Percentiles rank a stretch among this genome's conserved stretches.
These are phyloP conservation scores for Hippopotamyrus pictus DNA, from an alignment of 2,797 vertebrate species.

Conservation along the genomic window DNA sequence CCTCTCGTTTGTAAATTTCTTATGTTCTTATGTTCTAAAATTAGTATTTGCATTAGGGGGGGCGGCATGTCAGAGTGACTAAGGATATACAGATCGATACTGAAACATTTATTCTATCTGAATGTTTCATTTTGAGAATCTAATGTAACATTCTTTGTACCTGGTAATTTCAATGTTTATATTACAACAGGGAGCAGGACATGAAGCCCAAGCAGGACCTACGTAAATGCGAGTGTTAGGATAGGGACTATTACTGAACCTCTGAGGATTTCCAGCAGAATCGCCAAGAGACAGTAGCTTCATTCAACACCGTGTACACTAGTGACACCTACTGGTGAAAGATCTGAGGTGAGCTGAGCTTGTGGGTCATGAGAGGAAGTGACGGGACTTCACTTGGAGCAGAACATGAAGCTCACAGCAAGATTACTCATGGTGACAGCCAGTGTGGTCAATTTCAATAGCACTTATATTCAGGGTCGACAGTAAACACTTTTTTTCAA, in stretches of 20 bases:
- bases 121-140: background rate
- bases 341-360: background rate
- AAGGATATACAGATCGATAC: background rate
- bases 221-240: background rate
- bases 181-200: background rate
- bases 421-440: background rate
- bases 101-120: background rate
- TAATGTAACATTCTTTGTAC: background rate
- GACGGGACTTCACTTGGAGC: background rate
- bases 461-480: background rate
- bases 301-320: background rate
- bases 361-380: background rate
- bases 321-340: background rate
- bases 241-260: background rate
- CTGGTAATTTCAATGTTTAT: background rate
- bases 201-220: background rate
- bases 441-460: background rate
- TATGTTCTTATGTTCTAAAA: background rate
- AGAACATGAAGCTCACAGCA: background rate
- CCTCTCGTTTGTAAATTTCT: too few relatives aligned
- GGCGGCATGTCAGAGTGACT: background rate
- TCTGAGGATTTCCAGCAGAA: background rate
- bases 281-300: background rate
- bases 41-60: background rate
- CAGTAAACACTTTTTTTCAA: background rate